Evolutionary conservation across 2,797 vertebrate species (phyloP).

Genomic region (Australoheros facetus): DNA sequence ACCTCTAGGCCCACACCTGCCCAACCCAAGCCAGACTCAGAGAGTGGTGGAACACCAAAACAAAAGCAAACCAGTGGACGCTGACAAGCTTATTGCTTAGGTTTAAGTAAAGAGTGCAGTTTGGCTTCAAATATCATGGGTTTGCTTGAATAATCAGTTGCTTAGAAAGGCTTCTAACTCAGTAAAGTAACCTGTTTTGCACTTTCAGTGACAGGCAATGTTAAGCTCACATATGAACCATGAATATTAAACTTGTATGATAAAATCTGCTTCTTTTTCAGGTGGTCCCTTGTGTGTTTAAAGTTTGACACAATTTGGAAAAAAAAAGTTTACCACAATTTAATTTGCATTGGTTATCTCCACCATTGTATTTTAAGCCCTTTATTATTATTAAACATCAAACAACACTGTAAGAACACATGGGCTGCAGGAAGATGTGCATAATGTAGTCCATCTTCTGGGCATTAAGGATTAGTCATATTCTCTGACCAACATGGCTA

Average conservation of each 20-base stretch:
- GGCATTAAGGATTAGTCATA: too few relatives aligned
- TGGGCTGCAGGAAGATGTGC: too few relatives aligned
- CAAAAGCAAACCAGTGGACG: not conserved
- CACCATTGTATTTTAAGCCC: not conserved
- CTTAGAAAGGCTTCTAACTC: not conserved
- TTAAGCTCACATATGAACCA: too few relatives aligned
- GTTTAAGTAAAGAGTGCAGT: not conserved
- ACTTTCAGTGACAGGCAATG: not conserved
- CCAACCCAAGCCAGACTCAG: not conserved
- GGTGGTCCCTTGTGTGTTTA: too few relatives aligned
- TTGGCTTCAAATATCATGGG: not conserved
- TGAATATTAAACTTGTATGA: too few relatives aligned
- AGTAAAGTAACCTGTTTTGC: not conserved
- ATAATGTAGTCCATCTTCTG: too few relatives aligned
- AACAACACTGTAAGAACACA: not conserved
- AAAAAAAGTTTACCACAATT: too few relatives aligned
- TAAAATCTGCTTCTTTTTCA: too few relatives aligned
- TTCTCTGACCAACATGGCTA: too few relatives aligned
- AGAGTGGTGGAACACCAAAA: not conserved
- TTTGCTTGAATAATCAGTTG: not conserved
- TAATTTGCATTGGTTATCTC: not conserved
- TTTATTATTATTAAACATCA: not conserved
- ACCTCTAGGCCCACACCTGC: not conserved
- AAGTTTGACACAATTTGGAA: too few relatives aligned
- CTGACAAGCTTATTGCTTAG: not conserved